Evolutionary conservation across 2,888 invertebrate species (phyloP).

Genomic region (Cerceris ruficornis): DNA sequence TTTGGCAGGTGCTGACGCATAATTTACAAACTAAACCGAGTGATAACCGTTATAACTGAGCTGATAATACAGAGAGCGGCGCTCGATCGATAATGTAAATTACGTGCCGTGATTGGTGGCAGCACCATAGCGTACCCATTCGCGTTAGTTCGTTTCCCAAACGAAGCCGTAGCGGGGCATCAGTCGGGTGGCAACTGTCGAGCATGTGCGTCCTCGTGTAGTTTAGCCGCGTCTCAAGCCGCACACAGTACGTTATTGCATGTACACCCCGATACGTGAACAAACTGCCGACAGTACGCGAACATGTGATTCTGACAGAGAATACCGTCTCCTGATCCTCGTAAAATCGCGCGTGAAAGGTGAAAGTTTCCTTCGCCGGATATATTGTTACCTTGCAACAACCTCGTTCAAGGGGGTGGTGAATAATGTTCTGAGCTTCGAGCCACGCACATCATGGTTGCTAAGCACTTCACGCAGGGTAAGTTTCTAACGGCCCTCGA

Average conservation of each 20-base stretch:
- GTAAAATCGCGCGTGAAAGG: constrained; percentile 50
- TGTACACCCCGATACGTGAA: constrained; percentile 50
- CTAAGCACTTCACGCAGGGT: constrained; percentile 80
- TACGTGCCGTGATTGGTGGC: background rate
- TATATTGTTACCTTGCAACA: constrained; percentile 52
- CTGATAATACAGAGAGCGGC: too few species aligned
- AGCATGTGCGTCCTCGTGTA: constrained; percentile 61
- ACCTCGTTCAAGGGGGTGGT: constrained; percentile 55
- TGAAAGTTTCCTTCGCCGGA: constrained; percentile 50
- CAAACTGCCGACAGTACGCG: constrained; percentile 50
- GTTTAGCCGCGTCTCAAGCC: constrained; percentile 38
- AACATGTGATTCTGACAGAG: constrained; percentile 74
- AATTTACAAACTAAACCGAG: background rate
- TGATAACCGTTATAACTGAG: background rate
- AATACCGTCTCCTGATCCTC: constrained; percentile 28
- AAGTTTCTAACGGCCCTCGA: constrained; percentile 67
- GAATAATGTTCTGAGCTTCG: constrained; percentile 71
- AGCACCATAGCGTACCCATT: constrained; percentile 46
- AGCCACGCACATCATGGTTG: constrained; percentile 77
- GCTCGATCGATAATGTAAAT: background rate
- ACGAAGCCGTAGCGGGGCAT: constrained; percentile 52
- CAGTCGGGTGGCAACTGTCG: constrained; percentile 80
- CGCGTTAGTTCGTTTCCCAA: constrained; percentile 53
- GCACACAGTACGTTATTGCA: constrained; percentile 42
- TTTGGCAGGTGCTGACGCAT: background rate